Conservation (phyloP, 2,888 invertebrate species). For the Cerceris ruficornis region DNA sequence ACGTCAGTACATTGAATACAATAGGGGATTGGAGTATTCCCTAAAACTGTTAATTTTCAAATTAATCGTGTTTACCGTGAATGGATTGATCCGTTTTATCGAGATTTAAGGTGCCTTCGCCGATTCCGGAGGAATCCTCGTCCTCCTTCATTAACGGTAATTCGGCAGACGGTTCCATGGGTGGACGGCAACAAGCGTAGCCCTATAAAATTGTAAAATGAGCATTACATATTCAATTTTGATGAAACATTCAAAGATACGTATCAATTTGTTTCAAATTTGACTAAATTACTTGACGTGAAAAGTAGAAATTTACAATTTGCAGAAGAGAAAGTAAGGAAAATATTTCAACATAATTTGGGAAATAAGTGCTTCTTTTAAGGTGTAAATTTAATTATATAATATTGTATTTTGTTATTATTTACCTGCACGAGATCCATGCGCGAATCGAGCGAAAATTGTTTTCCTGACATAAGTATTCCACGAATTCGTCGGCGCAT, state of each 20-base stretch:
- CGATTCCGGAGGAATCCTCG: conserved; percentile 76
- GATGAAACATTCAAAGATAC: too few species aligned
- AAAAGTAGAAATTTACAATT: too few species aligned
- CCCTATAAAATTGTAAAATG: conserved; percentile 66
- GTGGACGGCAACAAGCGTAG: conserved; percentile 75
- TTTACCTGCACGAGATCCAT: conserved; percentile 92
- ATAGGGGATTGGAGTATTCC: neutral
- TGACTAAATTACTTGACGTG: too few species aligned
- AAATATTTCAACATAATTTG: too few species aligned
- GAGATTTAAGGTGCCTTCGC: conserved; percentile 70
- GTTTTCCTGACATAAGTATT: conserved; percentile 94
- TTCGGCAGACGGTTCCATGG: conserved; percentile 77
- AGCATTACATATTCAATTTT: neutral
- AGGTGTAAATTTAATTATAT: too few species aligned
- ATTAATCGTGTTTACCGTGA: conserved; percentile 42
- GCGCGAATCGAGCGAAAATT: conserved; percentile 94
- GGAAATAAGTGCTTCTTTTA: too few species aligned
- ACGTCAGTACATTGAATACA: neutral
- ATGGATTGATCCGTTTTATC: conserved; percentile 64
- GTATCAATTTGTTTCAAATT: too few species aligned
- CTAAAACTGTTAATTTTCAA: neutral
- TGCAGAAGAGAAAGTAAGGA: too few species aligned
- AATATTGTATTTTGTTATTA: neutral
- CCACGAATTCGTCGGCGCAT: conserved; percentile 93
- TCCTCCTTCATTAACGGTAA: conserved; percentile 84